Evolutionary conservation across 2,797 vertebrate species (phyloP), one percentile per base, ranked within the genome.

Genomic region (Sardinella longiceps): DNA sequence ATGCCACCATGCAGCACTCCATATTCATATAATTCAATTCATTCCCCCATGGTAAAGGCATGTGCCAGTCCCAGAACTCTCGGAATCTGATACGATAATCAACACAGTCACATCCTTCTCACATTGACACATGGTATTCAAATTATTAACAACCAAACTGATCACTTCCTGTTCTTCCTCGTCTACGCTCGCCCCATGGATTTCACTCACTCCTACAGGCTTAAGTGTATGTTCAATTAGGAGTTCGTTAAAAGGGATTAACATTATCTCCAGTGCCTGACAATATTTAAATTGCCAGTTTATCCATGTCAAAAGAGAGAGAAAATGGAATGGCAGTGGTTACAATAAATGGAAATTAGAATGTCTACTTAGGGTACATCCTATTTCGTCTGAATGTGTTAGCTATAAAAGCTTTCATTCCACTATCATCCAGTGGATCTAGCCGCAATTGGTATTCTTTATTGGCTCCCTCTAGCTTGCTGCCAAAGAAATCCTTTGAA

Each of bases 331-430:
- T 93, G 94, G 93, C 91, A 95, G 95, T 92, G 93, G 95, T 93
- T 95, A 95, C 94, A 94, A 96, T 95, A 95, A 96, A 96, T 94
- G 89, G 94, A 94, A 96, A 97, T 95, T 94, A 95, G 95, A 96
- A 96, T 95, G 94, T 95, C 95, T 93, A 95, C 95, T 95, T 92
- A 95, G 94, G 93, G 93, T 95, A 94, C 95, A 94, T 92, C 93
- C 93, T 94, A 95, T 97, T 96, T 96, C 88, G 95, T 96, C 93
- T 92, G 94, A 95, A 94, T 91, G 91, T 93, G 93, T 95, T 95
- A 95, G 92, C 95, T 96, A 96, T 95, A 96, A 97, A 98, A 96
- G 97, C 96, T 97, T 97, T 97, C 94, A 97, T 98, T 97, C 96
- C 93, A 92, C 94, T 97, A 98, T 98, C 96, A 88, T 94, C 94